A percentile compares a stretch with the other conserved stretches of the same genome.
These are phyloP conservation scores for Lypha dubia DNA, from an alignment of 2,888 invertebrate species.

Conservation along the genomic window DNA sequence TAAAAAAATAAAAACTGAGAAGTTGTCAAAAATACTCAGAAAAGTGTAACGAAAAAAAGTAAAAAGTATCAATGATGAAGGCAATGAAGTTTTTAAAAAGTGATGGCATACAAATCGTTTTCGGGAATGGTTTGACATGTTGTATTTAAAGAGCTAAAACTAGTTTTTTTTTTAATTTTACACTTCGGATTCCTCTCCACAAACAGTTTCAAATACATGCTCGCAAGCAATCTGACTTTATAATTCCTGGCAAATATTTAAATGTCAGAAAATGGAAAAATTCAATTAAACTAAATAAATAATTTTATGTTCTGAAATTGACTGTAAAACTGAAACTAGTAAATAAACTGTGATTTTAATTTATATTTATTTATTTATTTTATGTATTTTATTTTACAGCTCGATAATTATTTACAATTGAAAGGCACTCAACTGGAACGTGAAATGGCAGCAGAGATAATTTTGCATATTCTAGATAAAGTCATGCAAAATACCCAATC, in stretches of 20 bases:
- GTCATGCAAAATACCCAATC: slow-evolving; percentile 87
- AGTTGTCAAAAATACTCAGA: neutral
- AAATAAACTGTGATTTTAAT: neutral
- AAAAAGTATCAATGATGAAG: no score
- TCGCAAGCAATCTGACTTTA: no score
- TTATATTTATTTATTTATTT: slow-evolving; percentile 8
- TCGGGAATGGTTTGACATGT: no score
- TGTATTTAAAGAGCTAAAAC: no score
- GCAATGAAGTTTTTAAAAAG: no score
- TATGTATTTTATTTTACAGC: slow-evolving; percentile 76
- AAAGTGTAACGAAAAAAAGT: neutral
- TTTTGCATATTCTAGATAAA: slow-evolving; percentile 87
- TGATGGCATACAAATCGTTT: no score
- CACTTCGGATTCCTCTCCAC: no score
- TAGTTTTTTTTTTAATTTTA: no score
- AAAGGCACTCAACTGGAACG: slow-evolving; percentile 84
- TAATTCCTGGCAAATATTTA: no score
- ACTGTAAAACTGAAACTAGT: neutral
- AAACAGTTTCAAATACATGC: no score
- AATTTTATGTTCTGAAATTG: neutral
- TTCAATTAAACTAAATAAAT: neutral
- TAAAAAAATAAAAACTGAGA: neutral
- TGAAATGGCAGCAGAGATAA: slow-evolving; percentile 85
- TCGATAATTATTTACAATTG: slow-evolving; percentile 82
- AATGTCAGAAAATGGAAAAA: no score